phyloP scores from a whole-genome alignment of 35 echinoderm and acorn worm genomes.

The Eucidaris tribuloides region DNA sequence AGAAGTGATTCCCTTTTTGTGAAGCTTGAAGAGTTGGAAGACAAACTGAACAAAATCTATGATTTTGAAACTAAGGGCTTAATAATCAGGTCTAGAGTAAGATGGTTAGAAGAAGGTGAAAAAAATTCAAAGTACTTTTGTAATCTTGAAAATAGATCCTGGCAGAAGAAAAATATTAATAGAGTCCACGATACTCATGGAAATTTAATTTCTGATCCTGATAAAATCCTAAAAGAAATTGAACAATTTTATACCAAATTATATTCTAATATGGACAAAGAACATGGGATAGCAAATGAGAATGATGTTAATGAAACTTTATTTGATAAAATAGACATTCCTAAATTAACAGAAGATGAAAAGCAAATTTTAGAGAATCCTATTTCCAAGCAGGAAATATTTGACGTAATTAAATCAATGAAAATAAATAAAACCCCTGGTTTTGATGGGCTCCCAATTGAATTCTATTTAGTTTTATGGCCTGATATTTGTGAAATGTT shows the following conservation, averaged over 20 bases:
- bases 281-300: neutral
- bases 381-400: constrained; percentile 19
- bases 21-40: constrained; percentile 3
- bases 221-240: constrained; percentile 18
- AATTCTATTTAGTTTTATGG: constrained; percentile 29
- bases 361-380: neutral
- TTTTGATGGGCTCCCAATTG: constrained; percentile 26
- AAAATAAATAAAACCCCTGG: constrained; percentile 31
- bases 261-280: neutral
- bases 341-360: constrained; percentile 20
- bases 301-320: neutral
- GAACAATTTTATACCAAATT: neutral
- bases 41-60: constrained; percentile 13
- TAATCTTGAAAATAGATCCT: constrained; percentile 28
- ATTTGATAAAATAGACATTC: constrained; percentile 10
- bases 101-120: constrained; percentile 59
- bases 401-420: constrained; percentile 20
- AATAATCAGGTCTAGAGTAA: constrained; percentile 38
- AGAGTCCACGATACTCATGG: neutral
- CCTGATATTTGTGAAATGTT: constrained; percentile 9
- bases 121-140: constrained; percentile 45
- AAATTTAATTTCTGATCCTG: neutral
- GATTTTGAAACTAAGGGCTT: constrained; percentile 38
- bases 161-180: constrained; percentile 18
- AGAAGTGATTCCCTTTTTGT: neutral